A percentile compares a stretch with the other conserved stretches of the same genome.
Evolutionary conservation across 2,113 vertebrate genomes (phyloP).

Genomic region (Osmerus mordax): DNA sequence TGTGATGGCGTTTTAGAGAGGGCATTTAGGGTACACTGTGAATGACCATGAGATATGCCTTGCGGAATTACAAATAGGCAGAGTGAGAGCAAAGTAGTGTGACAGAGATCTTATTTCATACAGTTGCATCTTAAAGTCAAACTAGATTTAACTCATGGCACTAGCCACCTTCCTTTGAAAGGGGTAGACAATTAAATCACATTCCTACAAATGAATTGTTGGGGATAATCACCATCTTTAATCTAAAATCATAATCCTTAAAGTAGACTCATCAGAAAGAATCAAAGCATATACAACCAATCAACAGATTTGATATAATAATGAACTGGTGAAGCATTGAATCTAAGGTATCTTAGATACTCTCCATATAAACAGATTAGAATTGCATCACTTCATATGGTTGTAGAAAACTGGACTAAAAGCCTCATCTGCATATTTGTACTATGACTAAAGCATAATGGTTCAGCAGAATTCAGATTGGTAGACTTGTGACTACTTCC

Average conservation of each 20-base stretch:
- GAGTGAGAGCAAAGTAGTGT: not conserved
- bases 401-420: not conserved
- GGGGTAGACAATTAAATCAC: not conserved
- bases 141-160: not conserved
- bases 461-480: not conserved
- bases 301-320: not conserved
- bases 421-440: not conserved
- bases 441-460: not conserved
- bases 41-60: not conserved
- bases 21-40: not conserved
- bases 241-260: not conserved
- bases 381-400: constrained; percentile 1
- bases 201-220: not conserved
- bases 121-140: constrained; percentile 1
- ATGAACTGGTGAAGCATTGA: not conserved
- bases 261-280: not conserved
- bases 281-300: not conserved
- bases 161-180: not conserved
- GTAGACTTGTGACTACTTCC: not conserved
- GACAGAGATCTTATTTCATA: not conserved
- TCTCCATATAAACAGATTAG: constrained; percentile 14
- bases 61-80: not conserved
- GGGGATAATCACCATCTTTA: not conserved
- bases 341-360: constrained; percentile 17
- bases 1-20: not conserved